These are phyloP conservation scores for Morone chrysops DNA, from an alignment of 2,113 vertebrate genomes.

Conservation along the genomic window DNA sequence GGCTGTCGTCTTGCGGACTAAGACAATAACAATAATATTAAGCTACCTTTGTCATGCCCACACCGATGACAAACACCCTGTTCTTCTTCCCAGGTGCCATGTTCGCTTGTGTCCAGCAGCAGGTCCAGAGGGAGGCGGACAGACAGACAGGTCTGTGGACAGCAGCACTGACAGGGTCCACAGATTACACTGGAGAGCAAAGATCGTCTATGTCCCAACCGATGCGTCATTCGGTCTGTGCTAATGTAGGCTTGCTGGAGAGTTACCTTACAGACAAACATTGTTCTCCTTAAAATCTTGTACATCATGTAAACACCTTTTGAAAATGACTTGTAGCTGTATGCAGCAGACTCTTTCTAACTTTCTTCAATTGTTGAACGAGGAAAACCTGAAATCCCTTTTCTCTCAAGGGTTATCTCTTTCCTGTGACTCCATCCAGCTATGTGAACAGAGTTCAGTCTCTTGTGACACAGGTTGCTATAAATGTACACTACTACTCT, in stretches of 20 bases:
- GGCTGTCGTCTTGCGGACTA: neutral
- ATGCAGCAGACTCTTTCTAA: too few relatives aligned
- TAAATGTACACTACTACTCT: too few relatives aligned
- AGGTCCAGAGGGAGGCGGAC: neutral
- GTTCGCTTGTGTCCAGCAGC: neutral
- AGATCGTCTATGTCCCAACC: neutral
- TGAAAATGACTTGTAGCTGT: too few relatives aligned
- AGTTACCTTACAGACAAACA: neutral
- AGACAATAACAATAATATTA: neutral
- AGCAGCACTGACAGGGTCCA: neutral
- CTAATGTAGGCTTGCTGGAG: neutral
- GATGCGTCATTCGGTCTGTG: constrained; percentile 10
- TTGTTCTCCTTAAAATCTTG: neutral
- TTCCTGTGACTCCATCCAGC: too few relatives aligned
- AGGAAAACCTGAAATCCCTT: too few relatives aligned
- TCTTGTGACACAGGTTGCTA: neutral
- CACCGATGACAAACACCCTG: constrained; percentile 94
- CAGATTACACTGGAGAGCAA: neutral
- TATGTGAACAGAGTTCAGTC: neutral
- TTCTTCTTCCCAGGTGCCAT: constrained; percentile 78
- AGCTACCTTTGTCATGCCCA: constrained; percentile 97
- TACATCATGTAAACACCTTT: too few relatives aligned
- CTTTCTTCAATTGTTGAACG: too few relatives aligned
- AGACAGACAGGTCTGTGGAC: neutral
- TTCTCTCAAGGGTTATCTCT: too few relatives aligned